phyloP scores from a whole-genome alignment of 2,888 invertebrate species.

The Podabrus alpinus region DNA sequence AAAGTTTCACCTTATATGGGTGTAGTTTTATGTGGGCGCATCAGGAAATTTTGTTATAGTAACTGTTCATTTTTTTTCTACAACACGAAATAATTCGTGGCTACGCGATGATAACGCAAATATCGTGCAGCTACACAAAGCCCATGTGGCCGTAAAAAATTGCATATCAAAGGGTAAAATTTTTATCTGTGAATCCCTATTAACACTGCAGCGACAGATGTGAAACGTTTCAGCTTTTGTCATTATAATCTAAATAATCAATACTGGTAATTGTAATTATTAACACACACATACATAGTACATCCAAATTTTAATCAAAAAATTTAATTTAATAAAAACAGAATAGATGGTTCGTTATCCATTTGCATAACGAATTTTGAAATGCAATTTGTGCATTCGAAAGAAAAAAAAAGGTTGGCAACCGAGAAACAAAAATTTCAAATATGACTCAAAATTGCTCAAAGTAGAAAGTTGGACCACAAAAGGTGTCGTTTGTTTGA shows the following conservation, averaged over 20 bases:
- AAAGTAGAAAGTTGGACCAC: neutral
- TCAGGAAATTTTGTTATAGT: neutral
- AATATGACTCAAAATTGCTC: too few species aligned
- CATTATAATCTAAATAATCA: conserved; percentile 1
- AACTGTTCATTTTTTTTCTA: neutral
- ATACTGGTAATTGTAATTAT: neutral
- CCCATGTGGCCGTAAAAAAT: conserved; percentile 34
- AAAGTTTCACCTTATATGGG: neutral
- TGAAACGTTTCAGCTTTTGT: conserved; percentile 23
- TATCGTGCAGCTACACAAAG: neutral
- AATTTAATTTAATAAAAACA: neutral
- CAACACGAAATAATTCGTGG: neutral
- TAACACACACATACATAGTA: neutral
- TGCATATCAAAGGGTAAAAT: conserved; percentile 33
- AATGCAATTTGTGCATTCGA: neutral
- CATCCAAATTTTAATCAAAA: neutral
- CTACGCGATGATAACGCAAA: neutral
- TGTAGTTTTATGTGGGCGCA: neutral
- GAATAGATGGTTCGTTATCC: neutral
- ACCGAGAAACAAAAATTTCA: too few species aligned
- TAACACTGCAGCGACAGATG: conserved; percentile 30
- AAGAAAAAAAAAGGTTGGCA: neutral
- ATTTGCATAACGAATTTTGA: neutral
- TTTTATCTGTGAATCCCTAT: conserved; percentile 29
- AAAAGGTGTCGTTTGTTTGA: neutral